A percentile compares a stretch with the other conserved stretches of the same genome.
phyloP scores from a whole-genome alignment of 2,797 vertebrate species.

The Lagothrix lagotricha region DNA sequence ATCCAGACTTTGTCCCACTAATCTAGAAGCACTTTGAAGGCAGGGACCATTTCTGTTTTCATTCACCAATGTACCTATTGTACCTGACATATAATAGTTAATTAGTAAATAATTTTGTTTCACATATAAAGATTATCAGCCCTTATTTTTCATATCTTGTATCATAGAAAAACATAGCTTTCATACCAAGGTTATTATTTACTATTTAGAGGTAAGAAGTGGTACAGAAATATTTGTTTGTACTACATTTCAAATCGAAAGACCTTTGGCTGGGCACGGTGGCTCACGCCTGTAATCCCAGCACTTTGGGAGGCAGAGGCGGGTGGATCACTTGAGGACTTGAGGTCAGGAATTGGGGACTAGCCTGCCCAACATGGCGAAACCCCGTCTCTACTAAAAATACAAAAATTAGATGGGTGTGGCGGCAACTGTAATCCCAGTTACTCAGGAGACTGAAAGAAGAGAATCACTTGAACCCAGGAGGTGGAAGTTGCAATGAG shows the following conservation, averaged over 20 bases:
- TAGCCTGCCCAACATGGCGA: not conserved
- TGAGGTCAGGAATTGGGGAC: not conserved
- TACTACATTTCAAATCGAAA: not conserved
- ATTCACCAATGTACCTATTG: not conserved
- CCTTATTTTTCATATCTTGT: not conserved
- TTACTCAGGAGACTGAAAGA: not conserved
- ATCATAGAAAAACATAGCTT: not conserved
- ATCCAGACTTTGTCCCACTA: not conserved
- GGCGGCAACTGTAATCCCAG: not conserved
- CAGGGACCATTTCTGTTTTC: not conserved
- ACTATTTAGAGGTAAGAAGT: not conserved
- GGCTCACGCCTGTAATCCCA: not conserved
- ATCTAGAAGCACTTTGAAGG: not conserved
- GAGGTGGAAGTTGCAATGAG: not conserved
- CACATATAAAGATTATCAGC: not conserved
- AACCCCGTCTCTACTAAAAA: not conserved
- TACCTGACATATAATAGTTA: not conserved
- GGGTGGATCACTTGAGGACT: not conserved
- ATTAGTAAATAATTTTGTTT: not conserved
- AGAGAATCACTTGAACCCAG: not conserved
- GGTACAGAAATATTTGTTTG: not conserved
- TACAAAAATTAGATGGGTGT: not conserved
- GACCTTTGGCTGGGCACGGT: fast-evolving
- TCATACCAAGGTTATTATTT: not conserved
- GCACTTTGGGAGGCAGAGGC: not conserved